A percentile compares a stretch with the other conserved stretches of the same genome.
phyloP scores from a whole-genome alignment of 2,113 vertebrate genomes.

The Eclectus roratus region DNA sequence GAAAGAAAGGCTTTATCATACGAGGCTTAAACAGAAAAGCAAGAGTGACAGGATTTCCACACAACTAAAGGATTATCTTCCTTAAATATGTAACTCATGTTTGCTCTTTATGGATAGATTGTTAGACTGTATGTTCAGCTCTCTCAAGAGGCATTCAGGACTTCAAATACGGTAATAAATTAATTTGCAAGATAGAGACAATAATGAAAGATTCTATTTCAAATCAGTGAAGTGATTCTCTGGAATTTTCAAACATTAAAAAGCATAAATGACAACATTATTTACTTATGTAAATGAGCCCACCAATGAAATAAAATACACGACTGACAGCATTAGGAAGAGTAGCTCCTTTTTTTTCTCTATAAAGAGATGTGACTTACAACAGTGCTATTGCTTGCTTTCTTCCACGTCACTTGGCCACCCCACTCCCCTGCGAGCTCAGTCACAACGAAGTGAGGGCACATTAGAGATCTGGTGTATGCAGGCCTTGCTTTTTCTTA shows the following conservation, averaged over 20 bases:
- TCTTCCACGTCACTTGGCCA: not conserved
- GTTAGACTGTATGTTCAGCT: slow-evolving; percentile 37
- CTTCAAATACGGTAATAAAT: slow-evolving; percentile 60
- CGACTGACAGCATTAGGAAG: not conserved
- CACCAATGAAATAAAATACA: not conserved
- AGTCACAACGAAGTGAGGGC: not conserved
- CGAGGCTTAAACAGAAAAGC: slow-evolving; percentile 57
- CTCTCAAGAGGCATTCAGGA: slow-evolving; percentile 47
- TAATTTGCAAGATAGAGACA: slow-evolving; percentile 53
- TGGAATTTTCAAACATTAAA: slow-evolving; percentile 15
- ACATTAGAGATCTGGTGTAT: not conserved
- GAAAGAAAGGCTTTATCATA: slow-evolving; percentile 3
- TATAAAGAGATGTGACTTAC: not conserved
- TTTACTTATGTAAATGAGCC: not conserved
- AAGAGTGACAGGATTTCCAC: slow-evolving; percentile 64
- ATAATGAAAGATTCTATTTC: slow-evolving; percentile 13
- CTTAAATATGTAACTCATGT: slow-evolving; percentile 65
- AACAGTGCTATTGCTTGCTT: not conserved
- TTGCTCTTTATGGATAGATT: slow-evolving; percentile 59
- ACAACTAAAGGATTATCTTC: slow-evolving; percentile 57
- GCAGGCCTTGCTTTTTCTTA: not conserved
- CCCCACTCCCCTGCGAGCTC: not conserved
- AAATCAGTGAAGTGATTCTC: not conserved
- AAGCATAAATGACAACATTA: slow-evolving; percentile 12
- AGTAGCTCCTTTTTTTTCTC: not conserved